phyloP scores from a whole-genome alignment of 2,113 vertebrate species.

The Archocentrus centrarchus region DNA sequence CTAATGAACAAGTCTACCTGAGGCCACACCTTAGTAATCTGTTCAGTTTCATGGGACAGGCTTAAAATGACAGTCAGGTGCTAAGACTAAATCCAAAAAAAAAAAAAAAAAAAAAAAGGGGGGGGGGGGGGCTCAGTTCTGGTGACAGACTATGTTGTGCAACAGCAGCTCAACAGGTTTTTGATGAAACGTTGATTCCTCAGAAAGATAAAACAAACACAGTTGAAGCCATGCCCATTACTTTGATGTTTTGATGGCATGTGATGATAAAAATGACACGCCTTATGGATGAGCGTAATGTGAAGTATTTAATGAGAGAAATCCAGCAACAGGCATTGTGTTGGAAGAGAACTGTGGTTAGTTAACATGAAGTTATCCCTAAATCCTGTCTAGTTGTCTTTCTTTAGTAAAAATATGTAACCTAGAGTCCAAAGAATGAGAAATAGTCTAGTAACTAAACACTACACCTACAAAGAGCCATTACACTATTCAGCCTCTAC shows the following conservation, averaged over 20 bases:
- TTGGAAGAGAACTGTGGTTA: not conserved
- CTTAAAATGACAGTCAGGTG: conserved; percentile 59
- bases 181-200: conserved; percentile 20
- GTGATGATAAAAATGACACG: not conserved
- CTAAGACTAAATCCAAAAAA: conserved; percentile 10
- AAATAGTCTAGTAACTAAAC: not conserved
- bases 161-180: conserved; percentile 53
- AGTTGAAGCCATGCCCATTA: conserved; percentile 5
- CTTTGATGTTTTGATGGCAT: conserved; percentile 9
- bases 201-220: not conserved
- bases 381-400: not conserved
- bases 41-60: conserved; percentile 57
- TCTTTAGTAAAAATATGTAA: not conserved
- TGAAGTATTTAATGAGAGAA: conserved; percentile 31
- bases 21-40: conserved; percentile 67
- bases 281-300: not conserved
- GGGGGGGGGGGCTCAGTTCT: not conserved
- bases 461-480: not conserved
- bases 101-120: not conserved
- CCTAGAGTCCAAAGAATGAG: not conserved
- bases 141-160: conserved; percentile 54
- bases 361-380: not conserved
- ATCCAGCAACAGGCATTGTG: conserved; percentile 3
- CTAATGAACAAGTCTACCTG: conserved; percentile 67
- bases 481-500: not conserved